These are phyloP conservation scores for Vombatus ursinus DNA, from an alignment of 2,113 vertebrate genomes.

Conservation along the genomic window DNA sequence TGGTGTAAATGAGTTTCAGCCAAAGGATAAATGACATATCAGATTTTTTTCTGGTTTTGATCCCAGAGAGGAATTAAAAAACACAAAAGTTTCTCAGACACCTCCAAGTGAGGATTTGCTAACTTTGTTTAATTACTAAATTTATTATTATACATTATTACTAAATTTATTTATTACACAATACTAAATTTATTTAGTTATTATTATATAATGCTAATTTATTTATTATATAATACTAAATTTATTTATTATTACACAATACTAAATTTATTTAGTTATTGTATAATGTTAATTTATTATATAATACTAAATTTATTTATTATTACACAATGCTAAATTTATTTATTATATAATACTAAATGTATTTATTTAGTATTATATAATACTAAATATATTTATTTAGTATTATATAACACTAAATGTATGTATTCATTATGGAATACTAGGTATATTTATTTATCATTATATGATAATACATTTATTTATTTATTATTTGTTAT, in stretches of 20 bases:
- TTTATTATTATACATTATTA: not conserved
- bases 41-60: not conserved
- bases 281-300: not conserved
- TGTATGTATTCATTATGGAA: too few relatives aligned
- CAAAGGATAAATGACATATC: not conserved
- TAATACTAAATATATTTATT: too few relatives aligned
- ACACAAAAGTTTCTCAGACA: not conserved
- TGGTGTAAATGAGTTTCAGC: not conserved
- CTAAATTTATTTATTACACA: not conserved
- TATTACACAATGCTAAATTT: too few relatives aligned
- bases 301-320: not conserved
- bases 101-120: not conserved
- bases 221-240: too few relatives aligned
- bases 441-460: not conserved
- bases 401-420: too few relatives aligned
- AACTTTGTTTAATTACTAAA: not conserved
- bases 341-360: too few relatives aligned
- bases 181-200: not conserved
- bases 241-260: too few relatives aligned
- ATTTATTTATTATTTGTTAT: not conserved
- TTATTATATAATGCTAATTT: not conserved
- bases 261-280: too few relatives aligned
- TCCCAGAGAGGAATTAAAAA: not conserved
- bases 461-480: not conserved
- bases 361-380: too few relatives aligned